Evolutionary conservation across 2,888 invertebrate species (phyloP).

Genomic region (Drosophila ustulata): DNA sequence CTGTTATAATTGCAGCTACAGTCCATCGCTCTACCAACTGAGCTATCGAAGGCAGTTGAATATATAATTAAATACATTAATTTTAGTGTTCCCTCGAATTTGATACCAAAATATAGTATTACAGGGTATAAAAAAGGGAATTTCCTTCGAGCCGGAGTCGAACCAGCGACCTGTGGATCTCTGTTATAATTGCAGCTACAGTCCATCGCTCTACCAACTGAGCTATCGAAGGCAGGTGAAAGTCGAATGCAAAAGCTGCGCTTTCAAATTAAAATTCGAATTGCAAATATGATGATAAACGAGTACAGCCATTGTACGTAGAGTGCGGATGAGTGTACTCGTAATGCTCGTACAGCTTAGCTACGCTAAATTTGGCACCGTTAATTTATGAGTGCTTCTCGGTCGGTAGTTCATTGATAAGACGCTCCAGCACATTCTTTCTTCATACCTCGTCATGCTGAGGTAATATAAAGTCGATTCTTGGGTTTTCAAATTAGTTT

Average conservation of each 20-base stretch:
- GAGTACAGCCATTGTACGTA: too few species aligned
- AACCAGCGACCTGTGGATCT: constrained; percentile 57
- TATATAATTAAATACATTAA: too few species aligned
- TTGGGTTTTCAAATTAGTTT: neutral
- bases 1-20: constrained; percentile 33
- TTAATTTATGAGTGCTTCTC: constrained; percentile 6
- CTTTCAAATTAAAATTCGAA: neutral
- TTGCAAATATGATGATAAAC: neutral
- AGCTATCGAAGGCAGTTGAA: constrained; percentile 69
- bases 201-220: constrained; percentile 80
- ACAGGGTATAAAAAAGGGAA: constrained; percentile 18
- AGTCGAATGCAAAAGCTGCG: neutral
- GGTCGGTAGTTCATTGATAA: constrained; percentile 18
- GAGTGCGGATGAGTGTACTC: too few species aligned
- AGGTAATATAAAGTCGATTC: neutral
- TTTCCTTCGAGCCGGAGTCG: constrained; percentile 51
- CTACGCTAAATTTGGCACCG: constrained; percentile 8
- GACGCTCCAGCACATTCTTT: neutral
- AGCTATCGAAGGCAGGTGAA: constrained; percentile 70
- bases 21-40: constrained; percentile 79
- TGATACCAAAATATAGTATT: neutral
- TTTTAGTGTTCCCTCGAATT: too few species aligned
- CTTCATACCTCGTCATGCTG: constrained; percentile 3
- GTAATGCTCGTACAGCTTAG: neutral
- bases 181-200: constrained; percentile 36